These are phyloP conservation scores for Ginglymostoma cirratum DNA, from an alignment of 2,113 vertebrate species.

Conservation along the genomic window DNA sequence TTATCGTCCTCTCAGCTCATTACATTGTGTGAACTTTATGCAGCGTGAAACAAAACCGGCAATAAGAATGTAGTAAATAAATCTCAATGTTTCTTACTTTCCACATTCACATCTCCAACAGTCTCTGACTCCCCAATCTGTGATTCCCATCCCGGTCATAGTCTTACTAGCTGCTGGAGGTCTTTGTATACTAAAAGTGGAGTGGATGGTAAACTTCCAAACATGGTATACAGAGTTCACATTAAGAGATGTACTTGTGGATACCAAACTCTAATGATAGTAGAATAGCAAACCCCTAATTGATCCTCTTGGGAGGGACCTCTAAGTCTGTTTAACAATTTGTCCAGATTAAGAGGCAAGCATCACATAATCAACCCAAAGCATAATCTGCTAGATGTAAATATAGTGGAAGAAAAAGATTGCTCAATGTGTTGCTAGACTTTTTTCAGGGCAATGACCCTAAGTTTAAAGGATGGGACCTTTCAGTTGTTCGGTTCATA, in stretches of 20 bases:
- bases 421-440: not conserved
- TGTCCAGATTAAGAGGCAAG: not conserved
- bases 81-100: no score
- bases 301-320: not conserved
- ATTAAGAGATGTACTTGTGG: not conserved
- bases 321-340: not conserved
- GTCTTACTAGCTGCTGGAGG: no score
- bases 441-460: not conserved
- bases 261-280: not conserved
- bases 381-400: not conserved
- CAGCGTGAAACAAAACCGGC: no score
- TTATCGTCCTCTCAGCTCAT: not conserved
- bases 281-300: not conserved
- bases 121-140: not conserved
- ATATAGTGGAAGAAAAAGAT: not conserved
- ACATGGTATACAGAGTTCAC: not conserved
- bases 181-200: no score
- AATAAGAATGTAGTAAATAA: no score
- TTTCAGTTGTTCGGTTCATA: not conserved
- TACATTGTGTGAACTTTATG: no score
- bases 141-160: not conserved
- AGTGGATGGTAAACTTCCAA: no score
- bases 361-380: not conserved
- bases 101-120: no score
- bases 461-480: not conserved